Base-by-base conservation (phyloP, 2,888 invertebrate species). In the Eristalis tenax region DNA sequence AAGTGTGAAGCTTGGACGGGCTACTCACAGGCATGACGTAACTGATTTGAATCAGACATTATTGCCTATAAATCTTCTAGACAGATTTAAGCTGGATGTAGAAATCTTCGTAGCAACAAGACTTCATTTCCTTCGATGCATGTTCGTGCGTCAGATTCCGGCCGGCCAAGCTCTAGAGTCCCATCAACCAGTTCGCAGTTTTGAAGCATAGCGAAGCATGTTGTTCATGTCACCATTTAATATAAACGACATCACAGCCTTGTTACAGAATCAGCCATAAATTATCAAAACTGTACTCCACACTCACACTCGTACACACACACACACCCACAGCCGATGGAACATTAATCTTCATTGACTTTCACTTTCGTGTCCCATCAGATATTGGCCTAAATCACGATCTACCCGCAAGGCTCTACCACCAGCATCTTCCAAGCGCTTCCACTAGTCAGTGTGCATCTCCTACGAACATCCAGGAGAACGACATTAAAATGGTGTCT, bases 401-500 rank as follows among this genome's bases (percentile, higher is more conserved):
- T 79, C 83, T 43, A 18, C 70, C 11, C 23, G 38, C 35, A 23
- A 61, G 40, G 22, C 69, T 35, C n/a, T 28, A 38, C 32, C 32
- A 64, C 3, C 22, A 59, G n/a, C 35, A 28, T 38, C 13, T 38
- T 38, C 11, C 13, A 10, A 38, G 13, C 38, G 59, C 40, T 43
- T 15, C 28, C 57, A 74, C 70, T 18, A 68, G 35, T 68, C 50
- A 35, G 6, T 43, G 56, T 70, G 63, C 28, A 15, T 40, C 66
- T 71, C 35, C 38, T 8, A 4, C 57, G 57, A 23, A 13, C 13
- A n/a, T 26, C 66, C 57, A 73, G 56, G 56, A 59, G 63, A 56
- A 65, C 65, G 77, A 85, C 85, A 81, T 81, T 81, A 77, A 81
- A 85, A 85, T 86, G 78, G 86, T 86, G 86, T 86, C 70, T 57